These are phyloP conservation scores for Benitochromis conjunctus DNA, from an alignment of 2,113 vertebrate species.

Conservation along the genomic window DNA sequence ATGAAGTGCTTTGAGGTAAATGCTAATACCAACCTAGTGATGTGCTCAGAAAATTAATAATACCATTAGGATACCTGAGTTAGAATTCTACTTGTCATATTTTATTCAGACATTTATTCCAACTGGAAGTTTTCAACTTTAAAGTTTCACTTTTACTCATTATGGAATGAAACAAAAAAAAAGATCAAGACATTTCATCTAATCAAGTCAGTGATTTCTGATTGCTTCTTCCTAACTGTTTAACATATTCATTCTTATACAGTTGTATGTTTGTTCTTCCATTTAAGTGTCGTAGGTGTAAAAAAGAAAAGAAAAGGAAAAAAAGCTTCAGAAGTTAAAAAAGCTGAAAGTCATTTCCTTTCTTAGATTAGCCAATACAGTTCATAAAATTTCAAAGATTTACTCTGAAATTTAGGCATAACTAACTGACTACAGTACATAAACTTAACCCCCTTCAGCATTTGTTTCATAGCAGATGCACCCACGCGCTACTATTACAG, in stretches of 20 bases:
- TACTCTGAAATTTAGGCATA: neutral
- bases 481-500: neutral
- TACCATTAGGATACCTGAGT: neutral
- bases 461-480: neutral
- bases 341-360: neutral
- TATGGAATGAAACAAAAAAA: neutral
- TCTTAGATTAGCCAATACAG: neutral
- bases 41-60: neutral
- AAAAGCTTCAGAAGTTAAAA: neutral
- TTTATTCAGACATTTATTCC: neutral
- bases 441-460: neutral
- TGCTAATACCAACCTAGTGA: neutral
- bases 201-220: neutral
- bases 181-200: neutral
- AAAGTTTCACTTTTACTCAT: neutral
- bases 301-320: neutral
- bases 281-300: accelerated
- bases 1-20: neutral
- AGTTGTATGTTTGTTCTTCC: neutral
- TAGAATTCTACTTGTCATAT: neutral
- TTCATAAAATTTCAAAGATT: neutral
- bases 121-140: neutral
- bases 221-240: neutral
- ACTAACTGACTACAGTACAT: neutral
- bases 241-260: neutral